phyloP scores from a whole-genome alignment of 2,113 vertebrate species.

The Planiliza haematocheilus region DNA sequence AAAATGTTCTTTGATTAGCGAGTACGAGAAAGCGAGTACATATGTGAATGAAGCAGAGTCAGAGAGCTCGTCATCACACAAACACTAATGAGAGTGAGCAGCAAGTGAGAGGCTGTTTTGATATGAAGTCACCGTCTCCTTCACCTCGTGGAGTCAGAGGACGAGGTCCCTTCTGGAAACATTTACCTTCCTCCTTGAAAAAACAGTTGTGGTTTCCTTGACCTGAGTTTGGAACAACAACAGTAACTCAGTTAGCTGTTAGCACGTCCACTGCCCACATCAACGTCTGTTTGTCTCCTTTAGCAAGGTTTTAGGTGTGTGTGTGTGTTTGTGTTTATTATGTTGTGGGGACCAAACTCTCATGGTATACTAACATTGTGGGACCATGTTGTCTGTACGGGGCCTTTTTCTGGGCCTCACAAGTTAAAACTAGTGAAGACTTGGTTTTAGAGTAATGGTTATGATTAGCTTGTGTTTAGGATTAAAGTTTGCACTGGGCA shows the following conservation, averaged over 20 bases:
- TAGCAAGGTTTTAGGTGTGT: conserved; percentile 13
- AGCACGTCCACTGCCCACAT: not conserved
- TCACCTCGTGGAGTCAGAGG: not conserved
- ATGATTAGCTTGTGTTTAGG: no score
- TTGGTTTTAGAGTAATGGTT: no score
- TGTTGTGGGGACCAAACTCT: no score
- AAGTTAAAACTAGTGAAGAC: no score
- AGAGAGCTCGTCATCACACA: not conserved
- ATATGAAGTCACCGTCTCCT: conserved; percentile 36
- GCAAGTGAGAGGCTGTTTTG: conserved; percentile 30
- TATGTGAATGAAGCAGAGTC: not conserved
- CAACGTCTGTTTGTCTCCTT: not conserved
- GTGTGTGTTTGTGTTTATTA: not conserved
- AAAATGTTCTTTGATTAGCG: no score
- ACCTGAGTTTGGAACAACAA: conserved; percentile 21
- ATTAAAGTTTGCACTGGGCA: no score
- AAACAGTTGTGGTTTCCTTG: conserved; percentile 21
- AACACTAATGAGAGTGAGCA: not conserved
- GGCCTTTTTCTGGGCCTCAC: no score
- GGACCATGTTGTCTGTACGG: no score
- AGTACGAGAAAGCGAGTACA: conserved; percentile 11
- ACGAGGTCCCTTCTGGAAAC: conserved; percentile 43
- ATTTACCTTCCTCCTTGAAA: conserved; percentile 33
- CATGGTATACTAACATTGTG: no score
- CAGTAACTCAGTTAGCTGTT: not conserved